Evolutionary conservation across 2,888 invertebrate genomes (phyloP), one percentile per base, ranked within the genome.

Genomic region (Drosophila infuscata): DNA sequence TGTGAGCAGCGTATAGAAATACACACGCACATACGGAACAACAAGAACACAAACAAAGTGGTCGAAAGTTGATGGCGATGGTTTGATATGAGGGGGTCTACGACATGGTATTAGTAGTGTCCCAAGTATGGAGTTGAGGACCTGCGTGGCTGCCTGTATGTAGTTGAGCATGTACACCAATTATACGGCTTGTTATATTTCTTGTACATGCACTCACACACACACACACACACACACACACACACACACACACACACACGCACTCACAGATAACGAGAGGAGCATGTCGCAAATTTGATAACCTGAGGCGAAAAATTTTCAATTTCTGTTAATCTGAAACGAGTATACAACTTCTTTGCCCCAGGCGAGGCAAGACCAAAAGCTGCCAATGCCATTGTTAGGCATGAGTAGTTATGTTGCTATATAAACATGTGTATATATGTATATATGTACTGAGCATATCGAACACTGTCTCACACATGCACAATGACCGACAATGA

Each of bases 291-390:
- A 88, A 72, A 81, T 70, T 74, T 83, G 62, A 43, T 52, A 70
- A 48, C 89, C 75, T 35, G 30, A 52, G 76, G 90, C 82, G 33
- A 78, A 78, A 79, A 82, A 89, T 89, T 88, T 90, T 88, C 88
- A 87, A 88, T 89, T 91, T 91, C 83, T 88, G 88, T 80, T 91
- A 90, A 91, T 89, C 88, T 90, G 76, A 88, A 91, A 91, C 84
- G 82, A 83, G 79, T 77, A 81, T 76, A 84, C 90, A 90, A 91
- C 88, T 73, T 88, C 70, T 64, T 71, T 67, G 82, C 83, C 63
- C 35, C 58, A 51, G 77, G 88, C 77, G 48, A 66, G 67, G 74
- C 70, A 66, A 70, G 71, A 79, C 49, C 70, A 63, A 66, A 68
- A 61, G 70, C 83, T 82, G 70, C 69, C 71, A 83, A 72, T 70